These are phyloP conservation scores for Umimayanthus chanpuru DNA, from an alignment of 92 coral and sea anemone genomes.

Conservation along the genomic window DNA sequence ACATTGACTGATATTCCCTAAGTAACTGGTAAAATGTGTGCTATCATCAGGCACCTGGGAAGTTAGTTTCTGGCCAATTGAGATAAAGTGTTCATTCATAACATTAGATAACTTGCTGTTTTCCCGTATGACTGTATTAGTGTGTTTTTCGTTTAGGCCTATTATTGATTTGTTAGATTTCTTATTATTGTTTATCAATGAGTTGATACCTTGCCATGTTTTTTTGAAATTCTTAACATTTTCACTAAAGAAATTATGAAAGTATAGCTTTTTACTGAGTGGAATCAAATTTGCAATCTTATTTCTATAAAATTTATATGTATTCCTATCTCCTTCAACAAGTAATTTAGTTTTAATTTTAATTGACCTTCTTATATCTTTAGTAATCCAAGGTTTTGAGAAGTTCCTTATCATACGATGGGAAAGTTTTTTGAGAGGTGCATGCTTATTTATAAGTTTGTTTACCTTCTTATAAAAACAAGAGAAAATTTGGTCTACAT, in stretches of 20 bases:
- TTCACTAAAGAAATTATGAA: conserved; percentile 9
- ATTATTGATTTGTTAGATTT: conserved; percentile 24
- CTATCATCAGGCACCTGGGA: background rate
- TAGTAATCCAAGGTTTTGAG: conserved; percentile 4
- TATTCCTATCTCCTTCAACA: conserved; percentile 6
- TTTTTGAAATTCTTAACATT: conserved; percentile 12
- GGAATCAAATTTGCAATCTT: conserved; percentile 6
- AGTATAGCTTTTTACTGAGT: conserved; percentile 18
- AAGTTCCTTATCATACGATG: conserved; percentile 4
- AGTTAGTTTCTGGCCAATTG: conserved; percentile 32
- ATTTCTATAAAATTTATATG: conserved; percentile 22
- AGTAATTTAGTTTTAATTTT: conserved; percentile 18
- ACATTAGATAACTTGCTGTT: conserved; percentile 30
- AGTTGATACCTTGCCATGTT: conserved; percentile 33
- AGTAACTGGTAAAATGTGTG: conserved; percentile 24
- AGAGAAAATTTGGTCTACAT: conserved; percentile 8
- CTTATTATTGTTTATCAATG: background rate
- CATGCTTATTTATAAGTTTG: conserved; percentile 13
- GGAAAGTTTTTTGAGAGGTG: background rate
- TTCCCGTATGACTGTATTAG: conserved; percentile 14
- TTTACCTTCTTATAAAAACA: conserved; percentile 11
- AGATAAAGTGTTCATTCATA: conserved; percentile 39
- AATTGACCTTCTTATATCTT: background rate
- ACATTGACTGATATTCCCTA: background rate
- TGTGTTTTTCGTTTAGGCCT: conserved; percentile 14